These are phyloP conservation scores for Ficedula albicollis DNA, from an alignment of 2,797 vertebrate genomes.

Conservation along the genomic window DNA sequence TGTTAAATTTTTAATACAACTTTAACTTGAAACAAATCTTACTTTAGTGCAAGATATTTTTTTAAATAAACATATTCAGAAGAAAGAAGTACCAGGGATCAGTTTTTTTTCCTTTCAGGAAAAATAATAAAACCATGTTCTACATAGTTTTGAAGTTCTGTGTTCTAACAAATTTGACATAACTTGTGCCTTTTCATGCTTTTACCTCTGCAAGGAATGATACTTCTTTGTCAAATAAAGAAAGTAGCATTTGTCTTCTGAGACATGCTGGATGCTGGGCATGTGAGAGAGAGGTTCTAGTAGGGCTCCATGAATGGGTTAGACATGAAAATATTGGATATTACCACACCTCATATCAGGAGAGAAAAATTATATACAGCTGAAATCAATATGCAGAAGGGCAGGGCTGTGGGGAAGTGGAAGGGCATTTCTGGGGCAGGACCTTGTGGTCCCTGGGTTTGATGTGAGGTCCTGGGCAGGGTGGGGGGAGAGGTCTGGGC, in stretches of 20 bases:
- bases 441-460: accelerated
- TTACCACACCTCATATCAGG: not conserved
- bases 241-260: not conserved
- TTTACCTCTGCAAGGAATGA: not conserved
- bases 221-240: not conserved
- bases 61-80: not conserved
- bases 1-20: not conserved
- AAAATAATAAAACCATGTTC: not conserved
- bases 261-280: not conserved
- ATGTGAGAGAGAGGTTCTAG: not conserved
- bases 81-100: not conserved
- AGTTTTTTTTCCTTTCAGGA: not conserved
- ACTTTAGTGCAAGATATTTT: not conserved
- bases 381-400: not conserved
- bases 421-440: not conserved
- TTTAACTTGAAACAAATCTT: not conserved
- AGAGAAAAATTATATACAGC: accelerated
- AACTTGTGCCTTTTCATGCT: not conserved
- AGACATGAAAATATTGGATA: not conserved
- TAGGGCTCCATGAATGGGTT: not conserved
- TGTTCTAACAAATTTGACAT: not conserved
- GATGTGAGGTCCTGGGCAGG: no score
- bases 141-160: not conserved
- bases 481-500: accelerated
- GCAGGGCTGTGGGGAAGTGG: not conserved